Percentiles rank a stretch among this genome's conserved stretches.
Conservation (phyloP, 2,888 invertebrate genomes). For the Ochropleura plecta region DNA sequence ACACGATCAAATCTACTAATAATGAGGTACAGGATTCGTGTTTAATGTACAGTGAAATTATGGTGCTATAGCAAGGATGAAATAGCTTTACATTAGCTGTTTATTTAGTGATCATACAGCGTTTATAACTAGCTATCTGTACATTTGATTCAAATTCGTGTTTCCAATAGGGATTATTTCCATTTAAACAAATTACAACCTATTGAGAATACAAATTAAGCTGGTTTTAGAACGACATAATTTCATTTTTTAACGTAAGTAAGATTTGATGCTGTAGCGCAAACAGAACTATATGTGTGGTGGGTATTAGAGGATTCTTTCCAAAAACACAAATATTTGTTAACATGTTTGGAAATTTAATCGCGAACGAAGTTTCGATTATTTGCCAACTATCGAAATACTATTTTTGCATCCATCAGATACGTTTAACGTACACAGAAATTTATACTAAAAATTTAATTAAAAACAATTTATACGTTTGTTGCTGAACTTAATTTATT, state of each 20-base stretch:
- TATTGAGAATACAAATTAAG: not conserved
- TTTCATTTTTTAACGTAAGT: not conserved
- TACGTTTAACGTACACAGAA: not conserved
- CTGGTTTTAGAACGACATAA: not conserved
- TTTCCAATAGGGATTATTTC: not conserved
- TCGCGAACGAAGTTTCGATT: not conserved
- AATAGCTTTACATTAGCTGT: constrained; percentile 35
- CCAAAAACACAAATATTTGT: not conserved
- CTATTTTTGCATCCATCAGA: constrained; percentile 29
- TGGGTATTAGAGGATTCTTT: not conserved
- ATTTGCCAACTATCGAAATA: constrained; percentile 23
- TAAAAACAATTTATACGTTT: not conserved
- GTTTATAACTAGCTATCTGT: constrained; percentile 34
- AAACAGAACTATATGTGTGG: not conserved
- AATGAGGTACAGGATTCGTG: constrained; percentile 11
- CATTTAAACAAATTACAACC: not conserved
- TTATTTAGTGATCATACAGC: constrained; percentile 45
- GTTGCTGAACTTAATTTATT: constrained; percentile 1
- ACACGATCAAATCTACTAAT: constrained; percentile 26
- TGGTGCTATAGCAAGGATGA: constrained; percentile 37
- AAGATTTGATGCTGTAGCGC: not conserved
- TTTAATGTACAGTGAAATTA: constrained; percentile 25
- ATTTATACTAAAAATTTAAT: no score
- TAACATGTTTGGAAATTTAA: not conserved
- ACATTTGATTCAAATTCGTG: not conserved